Evolutionary conservation across 2,888 invertebrate species (phyloP).

Genomic region (Chelonus formosanus): DNA sequence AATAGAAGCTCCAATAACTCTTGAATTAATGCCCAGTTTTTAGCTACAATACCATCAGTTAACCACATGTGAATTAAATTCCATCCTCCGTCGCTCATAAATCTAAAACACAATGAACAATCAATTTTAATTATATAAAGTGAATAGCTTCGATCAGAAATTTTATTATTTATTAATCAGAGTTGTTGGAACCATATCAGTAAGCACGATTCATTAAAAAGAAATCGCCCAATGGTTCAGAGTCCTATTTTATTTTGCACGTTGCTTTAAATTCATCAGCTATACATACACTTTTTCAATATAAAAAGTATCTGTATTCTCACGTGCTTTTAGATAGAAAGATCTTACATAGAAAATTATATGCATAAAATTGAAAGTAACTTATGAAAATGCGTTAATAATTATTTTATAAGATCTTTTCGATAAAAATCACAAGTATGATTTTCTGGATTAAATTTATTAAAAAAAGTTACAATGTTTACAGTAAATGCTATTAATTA

Average conservation of each 20-base stretch:
- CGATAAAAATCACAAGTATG: too few species aligned
- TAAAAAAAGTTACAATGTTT: background rate
- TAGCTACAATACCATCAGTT: slow-evolving; percentile 82
- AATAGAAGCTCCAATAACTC: slow-evolving; percentile 87
- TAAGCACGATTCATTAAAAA: slow-evolving; percentile 50
- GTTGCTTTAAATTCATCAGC: slow-evolving; percentile 37
- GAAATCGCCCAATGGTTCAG: slow-evolving; percentile 59
- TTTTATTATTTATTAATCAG: background rate
- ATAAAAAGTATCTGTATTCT: slow-evolving; percentile 44
- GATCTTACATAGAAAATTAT: too few species aligned
- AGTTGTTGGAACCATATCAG: slow-evolving; percentile 56
- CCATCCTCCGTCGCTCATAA: slow-evolving; percentile 94
- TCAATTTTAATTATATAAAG: too few species aligned
- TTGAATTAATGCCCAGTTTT: slow-evolving; percentile 87
- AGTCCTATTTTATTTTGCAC: slow-evolving; percentile 56
- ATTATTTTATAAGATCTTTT: too few species aligned
- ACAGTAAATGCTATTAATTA: background rate
- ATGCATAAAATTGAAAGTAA: too few species aligned
- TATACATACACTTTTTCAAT: slow-evolving; percentile 44
- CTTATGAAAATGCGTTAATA: too few species aligned
- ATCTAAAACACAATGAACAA: slow-evolving; percentile 64
- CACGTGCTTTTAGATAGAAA: slow-evolving; percentile 44
- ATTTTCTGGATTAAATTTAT: background rate
- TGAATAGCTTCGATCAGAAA: background rate
- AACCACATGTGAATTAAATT: slow-evolving; percentile 89